Evolutionary conservation across 2,113 vertebrate species (phyloP), one percentile per base, ranked within the genome.

Genomic region (Pangasianodon gigas): DNA sequence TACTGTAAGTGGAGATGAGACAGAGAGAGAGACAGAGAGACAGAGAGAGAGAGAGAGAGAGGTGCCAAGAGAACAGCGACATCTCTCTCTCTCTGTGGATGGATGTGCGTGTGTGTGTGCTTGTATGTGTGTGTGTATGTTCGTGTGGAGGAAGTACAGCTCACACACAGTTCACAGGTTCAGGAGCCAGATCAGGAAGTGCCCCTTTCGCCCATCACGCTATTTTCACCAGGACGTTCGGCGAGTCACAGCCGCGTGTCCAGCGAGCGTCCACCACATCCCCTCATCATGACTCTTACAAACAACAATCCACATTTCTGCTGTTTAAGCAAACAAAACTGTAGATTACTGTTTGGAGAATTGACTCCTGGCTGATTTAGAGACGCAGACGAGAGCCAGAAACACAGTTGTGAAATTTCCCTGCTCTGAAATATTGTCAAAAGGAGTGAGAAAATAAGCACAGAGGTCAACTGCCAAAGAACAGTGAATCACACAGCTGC

Each of bases 101-200:
- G 13, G 77, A 80, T 80, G 11, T 10, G 2, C 14, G 29, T 24
- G 6, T 77, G 74, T 77, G 74, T 41, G 11, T 10, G 2, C 14
- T 11, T 24, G 6, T 77, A 41, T 77, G 74, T 41, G 74, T 46
- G 11, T 81, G 77, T 52, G 46, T 80, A 16, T 54, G n/a, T 58
- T 54, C 44, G 81, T 60, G 54, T 60, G 32, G 92, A 93, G 94
- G 94, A 96, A 87, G 52, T 29, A 48, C 54, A 44, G 32, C n/a
- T 58, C 19, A 41, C 71, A 41, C 71, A 90, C 90, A 92, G 91
- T 90, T 93, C 94, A 92, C 86, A 67, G 84, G 90, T 87, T 92
- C 86, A 91, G 32, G 80, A 91, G 52, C 82, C 89, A 86, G 84
- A 92, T 69, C 71, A 81, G 85, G 77, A 69, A 90, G 67, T 24